These are phyloP conservation scores for Myocastor coypus DNA, from an alignment of 2,113 vertebrate genomes.

Conservation along the genomic window DNA sequence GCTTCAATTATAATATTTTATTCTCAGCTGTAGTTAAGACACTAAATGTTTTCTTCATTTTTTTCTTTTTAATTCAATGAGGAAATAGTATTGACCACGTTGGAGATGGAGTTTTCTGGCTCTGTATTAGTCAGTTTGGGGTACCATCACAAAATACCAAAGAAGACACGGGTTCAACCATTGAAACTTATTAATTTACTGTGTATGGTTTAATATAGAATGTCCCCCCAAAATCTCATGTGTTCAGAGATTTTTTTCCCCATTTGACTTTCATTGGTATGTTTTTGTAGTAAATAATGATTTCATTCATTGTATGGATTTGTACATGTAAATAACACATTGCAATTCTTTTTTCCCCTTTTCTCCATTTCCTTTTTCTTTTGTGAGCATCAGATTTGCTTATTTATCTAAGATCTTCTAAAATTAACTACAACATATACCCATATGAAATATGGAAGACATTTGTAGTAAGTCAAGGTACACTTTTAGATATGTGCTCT, in stretches of 20 bases:
- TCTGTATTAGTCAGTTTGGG: neutral
- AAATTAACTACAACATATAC: neutral
- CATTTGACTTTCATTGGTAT: neutral
- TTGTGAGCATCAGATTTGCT: neutral
- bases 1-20: neutral
- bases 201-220: neutral
- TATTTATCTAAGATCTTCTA: neutral
- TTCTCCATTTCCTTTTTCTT: neutral
- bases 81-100: neutral
- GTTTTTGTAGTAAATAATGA: neutral
- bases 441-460: neutral
- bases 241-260: neutral
- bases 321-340: neutral
- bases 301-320: neutral
- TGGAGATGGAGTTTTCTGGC: neutral
- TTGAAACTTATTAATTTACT: neutral
- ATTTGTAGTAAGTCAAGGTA: neutral
- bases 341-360: neutral
- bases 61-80: conserved; percentile 11
- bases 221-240: neutral
- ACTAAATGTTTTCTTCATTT: neutral
- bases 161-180: neutral
- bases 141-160: neutral
- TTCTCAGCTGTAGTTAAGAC: neutral
- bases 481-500: neutral